Conservation (phyloP, 2,797 vertebrate species). For the Aotus griseimembra region DNA sequence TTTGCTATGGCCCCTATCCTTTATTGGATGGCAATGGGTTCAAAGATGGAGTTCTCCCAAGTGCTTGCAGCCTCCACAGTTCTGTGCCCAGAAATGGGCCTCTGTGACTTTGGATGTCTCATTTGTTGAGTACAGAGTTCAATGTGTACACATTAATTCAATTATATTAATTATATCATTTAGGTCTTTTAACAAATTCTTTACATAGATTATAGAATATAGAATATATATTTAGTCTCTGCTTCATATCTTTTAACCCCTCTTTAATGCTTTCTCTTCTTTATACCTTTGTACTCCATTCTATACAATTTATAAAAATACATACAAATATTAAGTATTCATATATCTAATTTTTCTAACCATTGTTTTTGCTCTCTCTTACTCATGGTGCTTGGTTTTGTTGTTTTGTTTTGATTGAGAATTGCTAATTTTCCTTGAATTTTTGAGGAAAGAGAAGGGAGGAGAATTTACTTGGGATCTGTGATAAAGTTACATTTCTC, state of each 20-base stretch:
- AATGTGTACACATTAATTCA: not conserved
- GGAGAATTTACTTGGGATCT: no score
- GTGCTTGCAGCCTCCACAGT: not conserved
- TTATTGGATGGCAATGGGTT: not conserved
- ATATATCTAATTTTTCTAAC: no score
- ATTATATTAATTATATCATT: not conserved
- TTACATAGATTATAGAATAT: not conserved
- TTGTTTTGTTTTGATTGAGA: no score
- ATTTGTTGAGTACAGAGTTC: not conserved
- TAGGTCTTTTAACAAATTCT: not conserved
- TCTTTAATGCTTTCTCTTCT: not conserved
- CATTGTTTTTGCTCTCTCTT: no score
- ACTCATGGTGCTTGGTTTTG: no score
- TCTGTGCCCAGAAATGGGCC: not conserved
- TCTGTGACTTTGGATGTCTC: not conserved
- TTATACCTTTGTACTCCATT: not conserved
- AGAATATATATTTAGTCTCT: not conserved
- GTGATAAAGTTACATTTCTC: no score
- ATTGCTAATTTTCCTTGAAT: no score
- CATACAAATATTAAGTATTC: no score
- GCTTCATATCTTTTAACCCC: not conserved
- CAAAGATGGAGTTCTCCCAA: not conserved
- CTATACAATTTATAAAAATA: not conserved
- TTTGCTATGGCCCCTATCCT: not conserved
- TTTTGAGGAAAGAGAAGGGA: no score